Evolutionary conservation across 2,797 vertebrate species (phyloP).

Genomic region (Trematomus bernacchii): DNA sequence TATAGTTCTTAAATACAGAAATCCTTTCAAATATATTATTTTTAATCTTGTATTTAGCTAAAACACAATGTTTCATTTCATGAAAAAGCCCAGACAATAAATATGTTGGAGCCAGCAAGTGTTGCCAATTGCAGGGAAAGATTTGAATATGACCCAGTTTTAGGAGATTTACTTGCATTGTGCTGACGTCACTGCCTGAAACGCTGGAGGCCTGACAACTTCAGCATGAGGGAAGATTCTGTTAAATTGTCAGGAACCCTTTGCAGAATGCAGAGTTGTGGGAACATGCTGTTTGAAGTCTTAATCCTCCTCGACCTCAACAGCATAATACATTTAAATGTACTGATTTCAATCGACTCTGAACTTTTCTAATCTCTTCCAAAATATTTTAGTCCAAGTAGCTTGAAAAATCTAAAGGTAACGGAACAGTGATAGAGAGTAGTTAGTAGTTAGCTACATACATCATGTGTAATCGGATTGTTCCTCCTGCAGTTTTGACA

Average conservation of each 20-base stretch:
- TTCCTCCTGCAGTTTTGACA: not conserved
- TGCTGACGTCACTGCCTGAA: slow-evolving; percentile 67
- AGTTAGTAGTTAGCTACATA: not conserved
- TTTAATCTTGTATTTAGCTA: slow-evolving; percentile 23
- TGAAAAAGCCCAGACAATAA: slow-evolving; percentile 34
- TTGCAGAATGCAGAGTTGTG: slow-evolving; percentile 40
- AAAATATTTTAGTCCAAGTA: not conserved
- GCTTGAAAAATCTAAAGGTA: not conserved
- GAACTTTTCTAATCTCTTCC: not conserved
- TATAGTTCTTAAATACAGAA: not conserved
- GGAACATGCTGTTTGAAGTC: slow-evolving; percentile 52
- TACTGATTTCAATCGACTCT: slow-evolving; percentile 9
- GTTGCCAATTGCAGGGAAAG: slow-evolving; percentile 59
- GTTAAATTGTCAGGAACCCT: slow-evolving; percentile 41
- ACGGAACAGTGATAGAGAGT: not conserved
- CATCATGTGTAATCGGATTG: slow-evolving; percentile 2
- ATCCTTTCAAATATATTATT: slow-evolving; percentile 2
- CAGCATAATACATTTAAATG: slow-evolving; percentile 17
- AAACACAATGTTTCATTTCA: slow-evolving; percentile 25
- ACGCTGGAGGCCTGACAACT: slow-evolving; percentile 60
- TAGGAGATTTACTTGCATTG: slow-evolving; percentile 65
- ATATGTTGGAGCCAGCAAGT: slow-evolving; percentile 55
- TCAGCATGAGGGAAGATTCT: slow-evolving; percentile 51
- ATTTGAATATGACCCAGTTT: slow-evolving; percentile 82
- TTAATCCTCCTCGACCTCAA: slow-evolving; percentile 25